A percentile compares a stretch with the other conserved stretches of the same genome.
Conservation (phyloP, 2,797 vertebrate genomes). For the Anas acuta region DNA sequence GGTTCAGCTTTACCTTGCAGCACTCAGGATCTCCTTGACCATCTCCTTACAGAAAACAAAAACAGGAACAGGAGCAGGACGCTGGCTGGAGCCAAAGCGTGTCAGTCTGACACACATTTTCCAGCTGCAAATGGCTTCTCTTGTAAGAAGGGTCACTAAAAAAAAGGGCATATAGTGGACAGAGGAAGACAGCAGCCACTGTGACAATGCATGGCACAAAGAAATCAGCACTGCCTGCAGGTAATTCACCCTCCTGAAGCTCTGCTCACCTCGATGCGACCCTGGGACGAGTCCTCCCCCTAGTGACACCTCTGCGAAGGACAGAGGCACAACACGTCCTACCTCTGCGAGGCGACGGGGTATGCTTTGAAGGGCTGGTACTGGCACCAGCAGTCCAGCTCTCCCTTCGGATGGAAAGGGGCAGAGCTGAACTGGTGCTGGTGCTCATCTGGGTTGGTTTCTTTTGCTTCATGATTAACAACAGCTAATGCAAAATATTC, state of each 20-base stretch:
- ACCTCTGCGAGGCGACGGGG: not conserved
- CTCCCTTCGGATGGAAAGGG: not conserved
- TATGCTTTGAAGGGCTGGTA: not conserved
- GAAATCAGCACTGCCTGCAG: not conserved
- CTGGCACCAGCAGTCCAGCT: not conserved
- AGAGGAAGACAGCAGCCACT: not conserved
- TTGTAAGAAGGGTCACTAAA: not conserved
- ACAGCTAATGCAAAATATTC: conserved; percentile 3
- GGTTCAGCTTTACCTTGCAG: not conserved
- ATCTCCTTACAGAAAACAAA: not conserved
- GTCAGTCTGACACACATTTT: not conserved
- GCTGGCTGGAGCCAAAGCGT: not conserved
- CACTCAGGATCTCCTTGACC: not conserved
- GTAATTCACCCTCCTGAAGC: not conserved
- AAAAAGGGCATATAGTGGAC: not conserved
- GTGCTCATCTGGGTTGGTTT: not conserved
- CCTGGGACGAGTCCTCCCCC: not conserved
- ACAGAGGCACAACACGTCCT: not conserved
- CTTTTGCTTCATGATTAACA: not conserved
- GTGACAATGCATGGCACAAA: not conserved
- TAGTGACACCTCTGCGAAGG: not conserved
- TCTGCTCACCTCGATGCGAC: not conserved
- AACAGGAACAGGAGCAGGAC: not conserved
- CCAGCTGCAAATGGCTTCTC: not conserved
- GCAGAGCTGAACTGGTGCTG: not conserved